These are phyloP conservation scores for Danio rerio DNA, from an alignment of 2,113 vertebrate genomes.

Conservation along the genomic window GRCz12tu NC_133176.1:50064501-50065000, in stretches of 20 bases:
- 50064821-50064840: too few relatives aligned
- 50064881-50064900: slow-evolving; percentile 37
- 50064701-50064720: not conserved
- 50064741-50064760: not conserved
- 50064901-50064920: slow-evolving; percentile 50
- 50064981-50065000: not conserved
- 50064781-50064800: too few relatives aligned
- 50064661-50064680: not conserved
- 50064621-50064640: not conserved
- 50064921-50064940: slow-evolving; percentile 21
- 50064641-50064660: not conserved
- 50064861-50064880: slow-evolving; percentile 36
- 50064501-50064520: slow-evolving; percentile 26
- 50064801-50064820: too few relatives aligned
- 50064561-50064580: slow-evolving; percentile 24
- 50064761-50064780: too few relatives aligned
- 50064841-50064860: not conserved
- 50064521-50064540: slow-evolving; percentile 21
- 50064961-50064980: slow-evolving; percentile 5
- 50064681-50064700: not conserved
- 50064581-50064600: not conserved
- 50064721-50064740: not conserved
- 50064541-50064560: slow-evolving; percentile 26
- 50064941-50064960: too few relatives aligned
- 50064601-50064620: not conserved